Conservation (phyloP, 1,140 invertebrate genomes). For the Parasteatoda tepidariorum region DNA sequence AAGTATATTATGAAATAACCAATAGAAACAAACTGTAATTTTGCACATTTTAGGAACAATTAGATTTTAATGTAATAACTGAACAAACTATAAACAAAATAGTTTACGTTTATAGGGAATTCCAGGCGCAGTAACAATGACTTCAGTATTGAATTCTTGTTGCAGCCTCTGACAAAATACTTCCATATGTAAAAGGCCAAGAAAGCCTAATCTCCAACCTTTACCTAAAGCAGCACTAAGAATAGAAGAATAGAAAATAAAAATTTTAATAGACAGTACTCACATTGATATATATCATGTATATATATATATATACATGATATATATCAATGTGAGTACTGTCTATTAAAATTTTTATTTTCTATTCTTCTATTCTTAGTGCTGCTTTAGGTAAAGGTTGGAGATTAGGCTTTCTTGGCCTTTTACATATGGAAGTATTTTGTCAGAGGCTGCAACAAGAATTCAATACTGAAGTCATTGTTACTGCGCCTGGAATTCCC, state of each 20-base stretch:
- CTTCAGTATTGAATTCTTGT: constrained; percentile 88
- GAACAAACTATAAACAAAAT: too few species aligned
- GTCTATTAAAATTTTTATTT: too few species aligned
- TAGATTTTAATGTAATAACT: too few species aligned
- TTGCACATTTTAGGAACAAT: too few species aligned
- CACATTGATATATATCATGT: background rate
- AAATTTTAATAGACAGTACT: background rate
- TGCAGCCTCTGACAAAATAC: constrained; percentile 93
- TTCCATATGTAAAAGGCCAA: constrained; percentile 95
- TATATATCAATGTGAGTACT: too few species aligned
- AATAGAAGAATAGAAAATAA: constrained; percentile 50
- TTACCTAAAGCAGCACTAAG: constrained; percentile 89
- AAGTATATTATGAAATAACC: too few species aligned
- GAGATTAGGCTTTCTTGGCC: constrained; percentile 91
- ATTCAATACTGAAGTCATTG: constrained; percentile 83
- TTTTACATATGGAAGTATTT: constrained; percentile 97
- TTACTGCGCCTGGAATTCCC: constrained; percentile 94
- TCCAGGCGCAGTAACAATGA: constrained; percentile 92
- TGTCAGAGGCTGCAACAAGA: constrained; percentile 94
- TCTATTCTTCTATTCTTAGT: constrained; percentile 74
- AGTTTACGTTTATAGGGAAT: constrained; percentile 86
- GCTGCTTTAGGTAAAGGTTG: constrained; percentile 94
- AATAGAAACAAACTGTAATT: too few species aligned
- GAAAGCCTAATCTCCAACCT: constrained; percentile 93
- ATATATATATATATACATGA: background rate